Percentiles rank a stretch among this genome's conserved stretches.
These are phyloP conservation scores for Ardeotis arabs DNA, from an alignment of 2,113 vertebrate genomes.

Conservation along the genomic window DNA sequence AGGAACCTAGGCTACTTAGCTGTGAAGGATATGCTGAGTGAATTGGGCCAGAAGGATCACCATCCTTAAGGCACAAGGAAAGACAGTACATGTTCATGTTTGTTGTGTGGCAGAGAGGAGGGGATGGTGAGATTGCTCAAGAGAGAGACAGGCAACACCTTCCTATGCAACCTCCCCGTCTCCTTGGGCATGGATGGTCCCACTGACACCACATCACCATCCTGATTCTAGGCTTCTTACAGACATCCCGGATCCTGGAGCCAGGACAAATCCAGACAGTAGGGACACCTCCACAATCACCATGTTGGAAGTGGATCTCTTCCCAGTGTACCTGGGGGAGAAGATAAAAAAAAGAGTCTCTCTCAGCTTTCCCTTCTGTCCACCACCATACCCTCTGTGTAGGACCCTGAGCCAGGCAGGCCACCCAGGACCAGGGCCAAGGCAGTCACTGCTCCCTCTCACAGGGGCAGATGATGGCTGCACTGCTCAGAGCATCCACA, in stretches of 20 bases:
- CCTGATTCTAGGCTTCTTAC: constrained; percentile 37
- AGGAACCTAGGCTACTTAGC: background rate
- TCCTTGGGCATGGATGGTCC: background rate
- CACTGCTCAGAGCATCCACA: background rate
- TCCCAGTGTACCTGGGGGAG: constrained; percentile 62
- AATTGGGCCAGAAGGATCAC: background rate
- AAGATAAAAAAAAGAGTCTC: background rate
- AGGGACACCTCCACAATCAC: constrained; percentile 70
- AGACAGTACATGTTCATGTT: background rate
- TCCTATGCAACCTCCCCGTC: background rate
- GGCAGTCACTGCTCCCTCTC: background rate
- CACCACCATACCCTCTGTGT: background rate
- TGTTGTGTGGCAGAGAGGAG: background rate
- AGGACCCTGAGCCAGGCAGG: background rate
- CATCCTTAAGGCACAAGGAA: background rate
- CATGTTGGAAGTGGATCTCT: constrained; percentile 63
- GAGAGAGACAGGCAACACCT: background rate
- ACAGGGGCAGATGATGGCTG: background rate
- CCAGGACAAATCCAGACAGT: constrained; percentile 58
- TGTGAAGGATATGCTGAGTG: background rate
- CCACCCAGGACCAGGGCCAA: background rate
- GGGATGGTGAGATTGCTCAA: background rate
- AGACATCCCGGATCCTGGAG: constrained; percentile 13
- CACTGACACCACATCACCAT: background rate
- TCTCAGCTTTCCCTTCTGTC: background rate